These are phyloP conservation scores for Dorcus hopei DNA, from an alignment of 2,888 invertebrate genomes.

Conservation along the genomic window DNA sequence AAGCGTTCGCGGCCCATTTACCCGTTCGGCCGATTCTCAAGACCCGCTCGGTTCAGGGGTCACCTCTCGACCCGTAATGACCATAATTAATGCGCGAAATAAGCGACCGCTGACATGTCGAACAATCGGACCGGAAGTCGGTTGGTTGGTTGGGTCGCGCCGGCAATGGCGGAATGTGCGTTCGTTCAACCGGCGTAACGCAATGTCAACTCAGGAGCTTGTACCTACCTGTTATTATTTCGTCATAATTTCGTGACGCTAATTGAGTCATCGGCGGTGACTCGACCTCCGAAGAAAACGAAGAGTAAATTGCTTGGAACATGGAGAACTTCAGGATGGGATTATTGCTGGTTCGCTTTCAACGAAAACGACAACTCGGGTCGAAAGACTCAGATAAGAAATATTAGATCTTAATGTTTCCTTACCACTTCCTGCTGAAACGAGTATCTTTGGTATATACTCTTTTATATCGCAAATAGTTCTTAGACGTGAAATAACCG, in stretches of 20 bases:
- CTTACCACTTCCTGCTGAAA: too few species aligned
- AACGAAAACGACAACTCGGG: too few species aligned
- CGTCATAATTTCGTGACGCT: conserved; percentile 17
- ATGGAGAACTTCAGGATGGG: too few species aligned
- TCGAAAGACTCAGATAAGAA: too few species aligned
- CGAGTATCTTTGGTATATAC: too few species aligned
- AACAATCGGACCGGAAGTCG: conserved; percentile 33
- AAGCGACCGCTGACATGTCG: conserved; percentile 32
- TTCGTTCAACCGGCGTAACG: conserved; percentile 26
- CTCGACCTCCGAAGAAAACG: neutral
- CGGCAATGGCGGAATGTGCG: conserved; percentile 23
- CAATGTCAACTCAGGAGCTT: neutral
- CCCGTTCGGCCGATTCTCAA: conserved; percentile 19
- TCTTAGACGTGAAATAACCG: too few species aligned
- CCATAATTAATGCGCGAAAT: conserved; percentile 36
- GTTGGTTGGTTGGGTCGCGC: conserved; percentile 1
- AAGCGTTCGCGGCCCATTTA: neutral
- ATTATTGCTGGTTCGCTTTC: too few species aligned
- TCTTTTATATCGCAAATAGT: too few species aligned
- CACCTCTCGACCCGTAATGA: conserved; percentile 33
- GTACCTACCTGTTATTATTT: conserved; percentile 3
- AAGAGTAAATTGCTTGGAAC: neutral
- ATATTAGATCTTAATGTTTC: too few species aligned
- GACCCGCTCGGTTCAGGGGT: conserved; percentile 27
- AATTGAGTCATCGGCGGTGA: neutral